Conservation (phyloP, 2,113 vertebrate species). For the Ptychochromis oligacanthus region DNA sequence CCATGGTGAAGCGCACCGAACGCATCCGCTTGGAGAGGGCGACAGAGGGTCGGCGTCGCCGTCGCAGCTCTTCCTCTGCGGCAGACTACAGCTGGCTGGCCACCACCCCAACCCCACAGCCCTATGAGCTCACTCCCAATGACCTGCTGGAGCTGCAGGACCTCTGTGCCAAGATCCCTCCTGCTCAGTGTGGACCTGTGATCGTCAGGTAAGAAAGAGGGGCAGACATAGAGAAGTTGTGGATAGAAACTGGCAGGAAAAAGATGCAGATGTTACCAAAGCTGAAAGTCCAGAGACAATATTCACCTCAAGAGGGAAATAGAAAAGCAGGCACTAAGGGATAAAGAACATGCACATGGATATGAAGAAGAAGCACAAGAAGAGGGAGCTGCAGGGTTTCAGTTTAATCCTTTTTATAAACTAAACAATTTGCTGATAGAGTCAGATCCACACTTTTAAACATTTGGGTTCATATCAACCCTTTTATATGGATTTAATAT, state of each 20-base stretch:
- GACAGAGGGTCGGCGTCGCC: slow-evolving; percentile 64
- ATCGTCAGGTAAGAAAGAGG: slow-evolving; percentile 77
- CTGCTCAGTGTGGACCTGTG: slow-evolving; percentile 81
- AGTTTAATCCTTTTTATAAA: slow-evolving; percentile 23
- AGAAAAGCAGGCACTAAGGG: too few species aligned
- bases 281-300: not conserved
- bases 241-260: not conserved
- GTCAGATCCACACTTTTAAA: not conserved
- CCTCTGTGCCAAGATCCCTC: slow-evolving; percentile 80
- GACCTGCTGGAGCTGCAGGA: slow-evolving; percentile 83
- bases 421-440: slow-evolving; percentile 2
- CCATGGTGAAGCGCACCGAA: slow-evolving; percentile 82
- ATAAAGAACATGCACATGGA: not conserved
- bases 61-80: slow-evolving; percentile 72
- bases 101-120: slow-evolving; percentile 60
- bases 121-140: slow-evolving; percentile 78
- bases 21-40: slow-evolving; percentile 78
- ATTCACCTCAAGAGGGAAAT: not conserved
- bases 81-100: slow-evolving; percentile 85
- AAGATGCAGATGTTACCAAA: not conserved
- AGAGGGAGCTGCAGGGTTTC: slow-evolving; percentile 2
- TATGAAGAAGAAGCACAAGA: too few species aligned
- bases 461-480: not conserved
- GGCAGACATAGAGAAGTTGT: not conserved
- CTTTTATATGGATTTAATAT: not conserved